Evolutionary conservation across 2,797 vertebrate genomes (phyloP).

Genomic region (Artibeus lituratus): DNA sequence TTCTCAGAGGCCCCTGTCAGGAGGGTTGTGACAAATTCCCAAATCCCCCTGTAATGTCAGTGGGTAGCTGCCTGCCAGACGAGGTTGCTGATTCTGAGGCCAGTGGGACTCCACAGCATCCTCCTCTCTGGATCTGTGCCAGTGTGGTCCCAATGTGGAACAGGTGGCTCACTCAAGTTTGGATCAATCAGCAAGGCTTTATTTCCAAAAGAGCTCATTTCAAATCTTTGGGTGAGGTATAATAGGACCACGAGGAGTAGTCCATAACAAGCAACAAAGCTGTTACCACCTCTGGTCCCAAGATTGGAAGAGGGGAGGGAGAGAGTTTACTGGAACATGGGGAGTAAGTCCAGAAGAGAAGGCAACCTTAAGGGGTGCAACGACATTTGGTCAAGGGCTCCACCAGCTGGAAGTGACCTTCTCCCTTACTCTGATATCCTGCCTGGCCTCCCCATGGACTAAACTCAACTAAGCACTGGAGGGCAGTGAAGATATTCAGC

Average conservation of each 20-base stretch:
- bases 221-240: not conserved
- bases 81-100: not conserved
- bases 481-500: not conserved
- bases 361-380: not conserved
- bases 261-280: not conserved
- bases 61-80: not conserved
- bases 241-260: not conserved
- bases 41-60: not conserved
- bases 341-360: not conserved
- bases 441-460: not conserved
- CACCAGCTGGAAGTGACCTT: not conserved
- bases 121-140: not conserved
- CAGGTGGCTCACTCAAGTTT: not conserved
- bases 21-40: not conserved
- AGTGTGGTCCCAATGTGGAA: not conserved
- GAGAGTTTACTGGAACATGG: not conserved
- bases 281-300: not conserved
- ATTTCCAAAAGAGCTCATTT: not conserved
- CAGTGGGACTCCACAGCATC: accelerated
- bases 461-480: not conserved
- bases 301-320: not conserved
- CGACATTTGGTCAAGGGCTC: not conserved
- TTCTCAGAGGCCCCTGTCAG: not conserved
- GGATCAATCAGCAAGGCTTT: not conserved
- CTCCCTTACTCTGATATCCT: not conserved